Conservation (phyloP, 2,797 vertebrate species). For the Onychomys torridus region DNA sequence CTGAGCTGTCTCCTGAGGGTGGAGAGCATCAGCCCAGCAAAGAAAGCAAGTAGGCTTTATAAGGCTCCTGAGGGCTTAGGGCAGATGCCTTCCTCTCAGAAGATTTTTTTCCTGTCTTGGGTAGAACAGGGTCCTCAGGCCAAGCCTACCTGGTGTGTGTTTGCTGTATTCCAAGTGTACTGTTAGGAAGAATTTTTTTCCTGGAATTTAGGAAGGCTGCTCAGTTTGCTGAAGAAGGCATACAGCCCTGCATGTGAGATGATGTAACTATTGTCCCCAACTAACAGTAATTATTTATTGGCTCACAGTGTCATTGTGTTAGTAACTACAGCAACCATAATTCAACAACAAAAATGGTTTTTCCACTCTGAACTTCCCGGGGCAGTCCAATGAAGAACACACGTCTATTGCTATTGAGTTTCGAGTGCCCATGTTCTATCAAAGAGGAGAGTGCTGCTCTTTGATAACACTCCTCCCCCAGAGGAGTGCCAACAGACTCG, state of each 20-base stretch:
- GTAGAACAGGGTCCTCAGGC: background rate
- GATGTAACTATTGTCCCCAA: background rate
- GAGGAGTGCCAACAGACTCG: background rate
- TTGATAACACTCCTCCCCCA: background rate
- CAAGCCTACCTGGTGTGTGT: too few species aligned
- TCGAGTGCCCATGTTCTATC: background rate
- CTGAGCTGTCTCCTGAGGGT: background rate
- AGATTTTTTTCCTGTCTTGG: background rate
- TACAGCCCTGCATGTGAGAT: background rate
- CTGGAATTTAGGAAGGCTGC: background rate
- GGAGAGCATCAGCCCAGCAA: background rate
- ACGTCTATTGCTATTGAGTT: too few species aligned
- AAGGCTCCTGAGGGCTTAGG: background rate
- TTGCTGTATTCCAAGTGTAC: background rate
- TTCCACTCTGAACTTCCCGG: background rate
- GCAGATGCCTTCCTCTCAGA: background rate
- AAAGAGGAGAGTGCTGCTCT: background rate
- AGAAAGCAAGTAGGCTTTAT: background rate
- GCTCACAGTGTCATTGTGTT: background rate
- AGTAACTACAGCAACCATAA: background rate
- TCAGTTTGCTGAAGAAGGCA: background rate
- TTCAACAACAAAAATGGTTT: background rate
- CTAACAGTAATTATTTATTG: background rate
- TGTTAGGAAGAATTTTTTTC: background rate
- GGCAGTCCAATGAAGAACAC: background rate